Conservation (phyloP, 2,888 invertebrate species). For the Anoplius nigerrimus region DNA sequence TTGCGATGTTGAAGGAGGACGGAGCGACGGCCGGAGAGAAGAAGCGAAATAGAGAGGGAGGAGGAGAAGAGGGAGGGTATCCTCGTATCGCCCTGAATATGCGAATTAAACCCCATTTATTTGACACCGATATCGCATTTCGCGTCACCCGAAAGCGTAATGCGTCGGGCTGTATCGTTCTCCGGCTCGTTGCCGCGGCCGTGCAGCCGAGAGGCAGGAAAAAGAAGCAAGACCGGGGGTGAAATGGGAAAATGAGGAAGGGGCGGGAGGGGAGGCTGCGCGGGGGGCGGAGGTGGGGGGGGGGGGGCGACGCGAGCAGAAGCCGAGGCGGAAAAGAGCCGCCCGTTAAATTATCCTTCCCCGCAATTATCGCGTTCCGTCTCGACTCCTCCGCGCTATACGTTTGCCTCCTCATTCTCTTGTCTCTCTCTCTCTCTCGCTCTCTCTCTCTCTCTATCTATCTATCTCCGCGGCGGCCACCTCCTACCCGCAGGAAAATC, state of each 20-base stretch:
- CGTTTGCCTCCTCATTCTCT: conserved; percentile 15
- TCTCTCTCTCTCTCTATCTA: not conserved
- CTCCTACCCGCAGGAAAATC: conserved; percentile 30
- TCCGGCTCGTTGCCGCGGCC: conserved; percentile 3
- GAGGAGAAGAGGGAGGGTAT: too few relatives aligned
- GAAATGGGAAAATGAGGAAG: conserved; percentile 1
- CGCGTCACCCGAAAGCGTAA: conserved; percentile 14
- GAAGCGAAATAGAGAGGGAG: conserved; percentile 2
- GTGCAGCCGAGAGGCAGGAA: conserved; percentile 16
- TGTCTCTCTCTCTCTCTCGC: conserved; percentile 16
- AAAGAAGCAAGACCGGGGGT: conserved; percentile 4
- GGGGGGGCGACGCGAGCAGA: conserved; percentile 43
- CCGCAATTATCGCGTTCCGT: conserved; percentile 59
- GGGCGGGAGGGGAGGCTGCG: conserved; percentile 10
- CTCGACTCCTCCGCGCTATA: conserved; percentile 37
- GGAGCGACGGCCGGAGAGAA: conserved; percentile 10
- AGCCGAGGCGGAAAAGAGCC: conserved; percentile 56
- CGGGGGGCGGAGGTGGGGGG: conserved; percentile 10
- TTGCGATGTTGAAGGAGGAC: not conserved
- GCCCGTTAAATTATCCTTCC: conserved; percentile 62
- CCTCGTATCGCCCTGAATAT: conserved; percentile 30
- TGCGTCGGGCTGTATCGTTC: conserved; percentile 19
- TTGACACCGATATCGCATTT: conserved; percentile 61
- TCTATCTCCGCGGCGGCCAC: not conserved
- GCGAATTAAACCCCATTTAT: conserved; percentile 59